Percentiles rank a stretch among this genome's conserved stretches.
These are phyloP conservation scores for Myanophis thanlyinensis DNA, from an alignment of 2,113 vertebrate genomes.

Conservation along the genomic window DNA sequence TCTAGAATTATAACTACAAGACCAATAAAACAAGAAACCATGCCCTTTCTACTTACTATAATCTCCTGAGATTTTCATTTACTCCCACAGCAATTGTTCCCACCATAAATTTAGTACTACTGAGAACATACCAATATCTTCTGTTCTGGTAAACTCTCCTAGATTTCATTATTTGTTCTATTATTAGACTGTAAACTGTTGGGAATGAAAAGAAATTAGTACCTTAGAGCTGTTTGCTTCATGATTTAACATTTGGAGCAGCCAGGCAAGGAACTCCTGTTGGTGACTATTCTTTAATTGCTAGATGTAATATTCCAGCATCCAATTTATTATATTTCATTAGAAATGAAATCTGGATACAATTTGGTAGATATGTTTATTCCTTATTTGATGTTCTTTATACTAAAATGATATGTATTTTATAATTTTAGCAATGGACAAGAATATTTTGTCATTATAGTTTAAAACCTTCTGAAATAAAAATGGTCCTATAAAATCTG, in stretches of 20 bases:
- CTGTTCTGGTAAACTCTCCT: slow-evolving; percentile 1
- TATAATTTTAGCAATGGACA: slow-evolving; percentile 8
- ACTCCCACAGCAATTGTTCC: neutral
- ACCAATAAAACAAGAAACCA: neutral
- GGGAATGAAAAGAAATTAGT: slow-evolving; percentile 9
- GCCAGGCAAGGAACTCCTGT: neutral
- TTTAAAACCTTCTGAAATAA: neutral
- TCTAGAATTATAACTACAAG: neutral
- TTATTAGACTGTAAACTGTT: slow-evolving; percentile 19
- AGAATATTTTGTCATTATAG: neutral
- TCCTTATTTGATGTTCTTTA: neutral
- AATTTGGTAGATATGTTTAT: neutral
- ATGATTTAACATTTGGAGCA: neutral
- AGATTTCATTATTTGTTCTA: slow-evolving; percentile 15
- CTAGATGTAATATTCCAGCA: neutral
- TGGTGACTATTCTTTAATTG: neutral
- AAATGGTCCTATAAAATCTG: slow-evolving; percentile 21
- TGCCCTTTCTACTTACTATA: neutral
- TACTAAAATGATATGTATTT: neutral
- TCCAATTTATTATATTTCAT: neutral
- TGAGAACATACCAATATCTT: neutral
- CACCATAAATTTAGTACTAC: neutral
- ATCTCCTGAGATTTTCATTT: neutral
- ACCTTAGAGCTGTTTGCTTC: neutral
- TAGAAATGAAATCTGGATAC: neutral